phyloP scores from a whole-genome alignment of 2,888 invertebrate species.

The Rotaria macrura region DNA sequence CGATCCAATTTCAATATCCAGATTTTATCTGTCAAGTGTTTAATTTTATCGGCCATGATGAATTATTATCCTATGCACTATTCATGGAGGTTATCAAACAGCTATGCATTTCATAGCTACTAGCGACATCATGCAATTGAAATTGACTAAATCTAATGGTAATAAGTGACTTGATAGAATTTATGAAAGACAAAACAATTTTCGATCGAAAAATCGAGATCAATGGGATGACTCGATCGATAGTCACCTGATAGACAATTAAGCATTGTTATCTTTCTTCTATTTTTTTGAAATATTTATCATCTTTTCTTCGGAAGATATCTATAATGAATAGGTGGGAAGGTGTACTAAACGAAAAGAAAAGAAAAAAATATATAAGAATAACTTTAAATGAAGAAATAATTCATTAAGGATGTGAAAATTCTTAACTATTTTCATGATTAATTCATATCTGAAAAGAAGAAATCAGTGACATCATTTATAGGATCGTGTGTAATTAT shows the following conservation, averaged over 20 bases:
- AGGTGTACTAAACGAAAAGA: background rate
- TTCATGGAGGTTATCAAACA: background rate
- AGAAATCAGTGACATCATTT: too few relatives aligned
- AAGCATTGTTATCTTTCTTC: background rate
- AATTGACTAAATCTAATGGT: too few relatives aligned
- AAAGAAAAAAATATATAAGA: background rate
- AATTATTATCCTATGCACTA: background rate
- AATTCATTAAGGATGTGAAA: too few relatives aligned
- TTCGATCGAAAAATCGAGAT: too few relatives aligned
- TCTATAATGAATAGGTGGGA: background rate
- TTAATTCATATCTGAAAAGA: too few relatives aligned
- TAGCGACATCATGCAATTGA: background rate
- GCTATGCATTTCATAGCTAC: background rate
- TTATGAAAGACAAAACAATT: too few relatives aligned
- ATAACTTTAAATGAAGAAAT: background rate
- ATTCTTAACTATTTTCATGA: too few relatives aligned
- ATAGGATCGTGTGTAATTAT: too few relatives aligned
- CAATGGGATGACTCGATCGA: rapidly evolving
- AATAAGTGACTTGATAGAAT: too few relatives aligned
- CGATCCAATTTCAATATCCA: background rate
- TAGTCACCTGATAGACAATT: background rate
- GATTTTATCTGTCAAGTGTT: background rate
- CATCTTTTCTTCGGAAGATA: background rate
- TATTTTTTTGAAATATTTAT: background rate
- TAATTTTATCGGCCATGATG: background rate